A percentile compares a stretch with the other conserved stretches of the same genome.
phyloP scores from a whole-genome alignment of 2,113 vertebrate genomes.

The Ceyx margarethae region DNA sequence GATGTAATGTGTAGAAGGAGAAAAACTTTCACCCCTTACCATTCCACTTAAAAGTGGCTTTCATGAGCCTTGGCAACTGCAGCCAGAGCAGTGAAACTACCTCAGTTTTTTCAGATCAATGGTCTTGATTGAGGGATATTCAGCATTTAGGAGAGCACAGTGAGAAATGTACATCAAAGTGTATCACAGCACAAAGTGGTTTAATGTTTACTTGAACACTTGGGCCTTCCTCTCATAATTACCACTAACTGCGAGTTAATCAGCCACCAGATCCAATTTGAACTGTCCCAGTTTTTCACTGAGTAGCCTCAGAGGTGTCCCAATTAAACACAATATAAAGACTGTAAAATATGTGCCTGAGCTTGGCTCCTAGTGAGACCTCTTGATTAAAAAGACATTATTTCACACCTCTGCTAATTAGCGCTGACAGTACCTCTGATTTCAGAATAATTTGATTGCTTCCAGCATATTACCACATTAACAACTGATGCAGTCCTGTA shows the following conservation, averaged over 20 bases:
- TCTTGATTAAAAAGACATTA: conserved; percentile 58
- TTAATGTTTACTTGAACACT: background rate
- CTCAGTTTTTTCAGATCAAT: background rate
- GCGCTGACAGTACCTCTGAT: background rate
- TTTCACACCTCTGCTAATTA: conserved; percentile 43
- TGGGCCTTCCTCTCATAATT: conserved; percentile 10
- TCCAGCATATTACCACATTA: background rate
- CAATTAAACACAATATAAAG: conserved; percentile 37
- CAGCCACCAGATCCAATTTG: conserved; percentile 12
- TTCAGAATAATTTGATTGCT: conserved; percentile 23
- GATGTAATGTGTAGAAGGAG: background rate
- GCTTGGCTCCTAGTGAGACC: conserved; percentile 23
- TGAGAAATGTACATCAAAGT: background rate
- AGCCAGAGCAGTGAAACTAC: background rate
- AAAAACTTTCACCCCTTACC: background rate
- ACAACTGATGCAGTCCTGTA: background rate
- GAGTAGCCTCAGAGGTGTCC: background rate
- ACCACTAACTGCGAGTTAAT: conserved; percentile 25
- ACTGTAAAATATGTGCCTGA: background rate
- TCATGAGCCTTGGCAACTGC: background rate
- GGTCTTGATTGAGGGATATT: fast-evolving
- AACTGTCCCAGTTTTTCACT: background rate
- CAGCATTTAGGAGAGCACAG: fast-evolving
- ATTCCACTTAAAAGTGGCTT: background rate
- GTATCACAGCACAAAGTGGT: background rate